Evolutionary conservation across 2,888 invertebrate species (phyloP).

Genomic region (Drosophila nr. perissopoda): DNA sequence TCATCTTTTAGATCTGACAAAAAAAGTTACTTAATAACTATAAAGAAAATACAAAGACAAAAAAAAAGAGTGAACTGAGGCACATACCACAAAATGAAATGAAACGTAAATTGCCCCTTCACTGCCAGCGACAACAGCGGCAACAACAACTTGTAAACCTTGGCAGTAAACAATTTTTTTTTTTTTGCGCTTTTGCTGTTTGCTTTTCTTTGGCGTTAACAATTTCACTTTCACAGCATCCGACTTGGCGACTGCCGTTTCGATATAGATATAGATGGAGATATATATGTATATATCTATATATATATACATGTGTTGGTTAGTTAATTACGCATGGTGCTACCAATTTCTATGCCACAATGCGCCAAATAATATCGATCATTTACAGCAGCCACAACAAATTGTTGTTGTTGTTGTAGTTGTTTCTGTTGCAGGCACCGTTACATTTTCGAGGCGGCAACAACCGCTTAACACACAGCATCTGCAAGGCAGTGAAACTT

Average conservation of each 20-base stretch:
- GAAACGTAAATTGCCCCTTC: conserved; percentile 78
- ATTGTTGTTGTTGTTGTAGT: conserved; percentile 27
- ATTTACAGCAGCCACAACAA: conserved; percentile 56
- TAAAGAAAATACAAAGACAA: conserved; percentile 50
- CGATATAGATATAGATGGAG: conserved; percentile 27
- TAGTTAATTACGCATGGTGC: conserved; percentile 74
- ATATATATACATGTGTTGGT: conserved; percentile 59
- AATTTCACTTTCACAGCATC: conserved; percentile 83
- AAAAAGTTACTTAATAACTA: conserved; percentile 71
- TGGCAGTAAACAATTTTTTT: conserved; percentile 54
- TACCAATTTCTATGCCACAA: conserved; percentile 76
- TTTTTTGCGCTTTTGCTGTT: conserved; percentile 47
- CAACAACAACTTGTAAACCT: conserved; percentile 52
- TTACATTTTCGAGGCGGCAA: conserved; percentile 69
- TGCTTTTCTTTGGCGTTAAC: conserved; percentile 67
- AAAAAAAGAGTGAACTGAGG: conserved; percentile 42
- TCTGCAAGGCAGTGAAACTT: conserved; percentile 74
- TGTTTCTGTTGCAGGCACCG: conserved; percentile 49
- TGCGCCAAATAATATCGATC: conserved; percentile 78
- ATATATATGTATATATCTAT: conserved; percentile 3
- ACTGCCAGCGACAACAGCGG: conserved; percentile 36
- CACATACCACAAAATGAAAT: conserved; percentile 64
- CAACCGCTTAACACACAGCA: conserved; percentile 47
- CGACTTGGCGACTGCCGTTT: conserved; percentile 24
- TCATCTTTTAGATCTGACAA: conserved; percentile 34